phyloP scores from a whole-genome alignment of 2,113 vertebrate species.

The Marmota flaviventris region DNA sequence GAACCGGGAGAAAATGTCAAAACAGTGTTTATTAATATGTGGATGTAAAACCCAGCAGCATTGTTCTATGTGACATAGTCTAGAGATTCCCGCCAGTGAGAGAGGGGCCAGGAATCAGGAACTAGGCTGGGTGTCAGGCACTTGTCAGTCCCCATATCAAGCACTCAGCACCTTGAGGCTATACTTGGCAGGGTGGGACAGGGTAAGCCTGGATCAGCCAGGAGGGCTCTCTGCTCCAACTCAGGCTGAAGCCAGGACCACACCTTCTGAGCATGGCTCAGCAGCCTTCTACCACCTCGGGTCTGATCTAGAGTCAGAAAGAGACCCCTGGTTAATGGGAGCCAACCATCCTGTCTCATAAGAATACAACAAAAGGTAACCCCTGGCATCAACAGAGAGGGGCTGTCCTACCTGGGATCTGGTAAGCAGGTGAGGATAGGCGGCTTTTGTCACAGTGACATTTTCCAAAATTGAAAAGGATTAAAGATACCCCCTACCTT shows the following conservation, averaged over 20 bases:
- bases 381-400: neutral
- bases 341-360: neutral
- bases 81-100: constrained; percentile 25
- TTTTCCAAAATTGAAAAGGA: constrained; percentile 71
- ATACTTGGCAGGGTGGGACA: neutral
- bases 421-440: neutral
- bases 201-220: neutral
- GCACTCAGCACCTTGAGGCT: neutral
- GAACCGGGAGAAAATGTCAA: constrained; percentile 59
- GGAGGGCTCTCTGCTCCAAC: neutral
- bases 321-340: neutral
- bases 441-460: constrained; percentile 69
- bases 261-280: neutral
- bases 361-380: neutral
- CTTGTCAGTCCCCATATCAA: neutral
- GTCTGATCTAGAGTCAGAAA: neutral
- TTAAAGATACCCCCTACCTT: constrained; percentile 57
- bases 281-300: neutral
- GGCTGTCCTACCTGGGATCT: neutral
- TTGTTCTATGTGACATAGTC: neutral
- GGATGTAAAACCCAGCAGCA: constrained; percentile 47
- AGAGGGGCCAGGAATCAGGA: neutral
- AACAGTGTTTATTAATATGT: constrained; percentile 75
- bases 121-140: constrained; percentile 54
- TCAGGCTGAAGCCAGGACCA: neutral